Evolutionary conservation across 2,888 invertebrate species (phyloP), one percentile per base, ranked within the genome.

Genomic region (Drosophila paramelanica): DNA sequence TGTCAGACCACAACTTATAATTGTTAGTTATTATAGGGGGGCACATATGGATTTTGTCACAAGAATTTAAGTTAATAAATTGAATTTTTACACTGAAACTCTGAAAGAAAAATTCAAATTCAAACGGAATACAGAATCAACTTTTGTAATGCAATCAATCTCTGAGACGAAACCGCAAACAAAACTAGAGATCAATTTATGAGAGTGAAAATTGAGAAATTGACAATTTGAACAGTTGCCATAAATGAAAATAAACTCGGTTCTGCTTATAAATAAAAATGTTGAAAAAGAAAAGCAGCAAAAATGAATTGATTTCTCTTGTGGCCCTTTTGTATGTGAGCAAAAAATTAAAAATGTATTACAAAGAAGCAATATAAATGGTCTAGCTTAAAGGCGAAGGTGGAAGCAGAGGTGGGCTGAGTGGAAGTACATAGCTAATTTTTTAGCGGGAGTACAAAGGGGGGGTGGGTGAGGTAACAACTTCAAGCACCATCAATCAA

Each of bases 331-430:
- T 55, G 61, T 36, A 55, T 62, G 61, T 67, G 38, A 47, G 46
- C 27, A 43, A 49, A 36, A 73, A 75, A 78, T 78, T 73, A 78
- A 73, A 75, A 77, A 67, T 77, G 52, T 77, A 53, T 73, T 59
- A 62, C 73, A 67, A 46, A 47, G 36, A 42, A 23, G 36, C 43
- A 38, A 57, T 55, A 74, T 66, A 77, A 74, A 72, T 66, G 39
- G 52, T 45, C 64, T 55, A 42, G 38, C 14, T 51, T 25, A 41
- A 20, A 20, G 33, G n/a, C 14, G 33, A 17, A 20, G 10, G 41
- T 8, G 27, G 23, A 20, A 1, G 20, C 20, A 27, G n/a, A 20
- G 10, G 41, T 8, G 27, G 23, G 23, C 6, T 11, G 10, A 8
- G n/a, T 17, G 36, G 41, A 4, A 3, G 23, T 23, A 4, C 20